A percentile compares a stretch with the other conserved stretches of the same genome.
Conservation (phyloP, 2,888 invertebrate species). For the Eristalis pertinax region DNA sequence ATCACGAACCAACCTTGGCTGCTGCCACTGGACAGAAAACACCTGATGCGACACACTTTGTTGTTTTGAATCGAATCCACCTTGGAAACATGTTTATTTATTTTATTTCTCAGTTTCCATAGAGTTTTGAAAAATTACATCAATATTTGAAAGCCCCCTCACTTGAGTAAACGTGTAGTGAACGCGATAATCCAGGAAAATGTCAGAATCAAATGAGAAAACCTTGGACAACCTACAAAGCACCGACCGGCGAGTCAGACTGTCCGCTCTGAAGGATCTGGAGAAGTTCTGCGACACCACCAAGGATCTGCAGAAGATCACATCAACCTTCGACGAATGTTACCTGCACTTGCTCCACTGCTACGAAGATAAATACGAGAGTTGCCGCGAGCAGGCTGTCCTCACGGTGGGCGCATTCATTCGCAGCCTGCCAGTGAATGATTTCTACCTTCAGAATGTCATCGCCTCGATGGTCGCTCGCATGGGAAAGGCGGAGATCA, state of each 20-base stretch:
- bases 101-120: constrained; percentile 29
- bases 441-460: constrained; percentile 88
- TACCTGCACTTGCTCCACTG: constrained; percentile 80
- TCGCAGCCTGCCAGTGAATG: constrained; percentile 84
- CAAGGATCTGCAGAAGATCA: constrained; percentile 47
- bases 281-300: constrained; percentile 57
- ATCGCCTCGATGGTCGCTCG: constrained; percentile 89
- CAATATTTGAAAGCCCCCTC: background rate
- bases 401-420: constrained; percentile 76
- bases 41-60: background rate
- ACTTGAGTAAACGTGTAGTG: background rate
- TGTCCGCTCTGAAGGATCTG: constrained; percentile 69
- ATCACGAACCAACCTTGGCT: background rate
- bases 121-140: constrained; percentile 34
- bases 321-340: constrained; percentile 76
- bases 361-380: constrained; percentile 80
- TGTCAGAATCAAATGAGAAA: constrained; percentile 42
- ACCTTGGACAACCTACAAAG: constrained; percentile 55
- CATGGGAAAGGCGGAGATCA: constrained; percentile 88
- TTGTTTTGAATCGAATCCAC: constrained; percentile 34
- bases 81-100: constrained; percentile 51
- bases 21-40: background rate
- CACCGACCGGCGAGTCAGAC: constrained; percentile 66
- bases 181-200: background rate
- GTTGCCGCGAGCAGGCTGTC: constrained; percentile 77